These are phyloP conservation scores for Piaya cayana DNA, from an alignment of 2,113 vertebrate species.

Conservation along the genomic window DNA sequence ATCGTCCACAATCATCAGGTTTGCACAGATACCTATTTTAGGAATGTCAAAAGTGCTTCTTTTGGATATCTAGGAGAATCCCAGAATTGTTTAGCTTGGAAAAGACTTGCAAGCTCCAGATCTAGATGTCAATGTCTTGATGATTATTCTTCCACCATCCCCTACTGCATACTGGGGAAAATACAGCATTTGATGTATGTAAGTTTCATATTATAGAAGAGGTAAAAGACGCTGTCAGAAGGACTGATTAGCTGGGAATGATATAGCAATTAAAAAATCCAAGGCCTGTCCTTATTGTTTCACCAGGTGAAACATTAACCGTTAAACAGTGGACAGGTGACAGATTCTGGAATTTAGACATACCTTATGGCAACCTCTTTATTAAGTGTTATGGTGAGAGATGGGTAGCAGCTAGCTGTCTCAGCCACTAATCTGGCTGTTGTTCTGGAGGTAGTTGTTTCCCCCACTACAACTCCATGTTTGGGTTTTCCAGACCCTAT, in stretches of 20 bases:
- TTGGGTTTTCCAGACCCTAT: not conserved
- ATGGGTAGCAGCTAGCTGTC: not conserved
- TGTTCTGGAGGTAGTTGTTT: not conserved
- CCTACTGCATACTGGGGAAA: not conserved
- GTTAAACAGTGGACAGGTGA: not conserved
- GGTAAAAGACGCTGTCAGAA: not conserved
- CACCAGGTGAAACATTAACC: not conserved
- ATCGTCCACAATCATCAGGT: not conserved
- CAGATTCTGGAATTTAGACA: not conserved
- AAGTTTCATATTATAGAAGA: not conserved
- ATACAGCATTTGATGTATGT: not conserved
- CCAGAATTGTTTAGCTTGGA: too few species aligned
- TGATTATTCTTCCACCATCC: not conserved
- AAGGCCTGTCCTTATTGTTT: not conserved
- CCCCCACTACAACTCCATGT: not conserved
- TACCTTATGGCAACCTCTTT: not conserved
- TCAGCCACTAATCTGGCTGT: not conserved
- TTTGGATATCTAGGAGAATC: not conserved
- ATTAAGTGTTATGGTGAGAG: not conserved
- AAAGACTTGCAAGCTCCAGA: too few species aligned
- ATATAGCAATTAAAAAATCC: not conserved
- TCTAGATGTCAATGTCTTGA: not conserved
- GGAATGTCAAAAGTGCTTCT: not conserved
- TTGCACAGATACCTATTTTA: not conserved
- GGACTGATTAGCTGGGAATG: not conserved